Conservation (phyloP, 2,113 vertebrate species). For the Ochotona curzoniae region DNA sequence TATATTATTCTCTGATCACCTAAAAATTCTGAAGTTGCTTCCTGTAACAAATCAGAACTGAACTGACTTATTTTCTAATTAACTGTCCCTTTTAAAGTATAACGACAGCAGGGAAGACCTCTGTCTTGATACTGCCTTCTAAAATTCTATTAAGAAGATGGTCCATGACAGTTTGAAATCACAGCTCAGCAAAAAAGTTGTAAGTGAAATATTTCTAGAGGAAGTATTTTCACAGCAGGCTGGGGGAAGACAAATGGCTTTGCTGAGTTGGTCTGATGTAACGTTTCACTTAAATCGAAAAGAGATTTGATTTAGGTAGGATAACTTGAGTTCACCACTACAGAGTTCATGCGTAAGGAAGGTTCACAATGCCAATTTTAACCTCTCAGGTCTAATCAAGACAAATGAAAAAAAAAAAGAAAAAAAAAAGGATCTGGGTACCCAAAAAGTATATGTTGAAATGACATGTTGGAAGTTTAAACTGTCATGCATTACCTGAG, state of each 20-base stretch:
- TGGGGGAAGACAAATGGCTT: constrained; percentile 40
- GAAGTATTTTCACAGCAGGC: constrained; percentile 39
- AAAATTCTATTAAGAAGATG: constrained; percentile 68
- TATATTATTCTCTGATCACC: background rate
- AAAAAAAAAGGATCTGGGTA: background rate
- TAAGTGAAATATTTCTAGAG: background rate
- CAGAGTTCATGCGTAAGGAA: too few relatives aligned
- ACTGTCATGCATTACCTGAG: constrained; percentile 89
- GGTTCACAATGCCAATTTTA: background rate
- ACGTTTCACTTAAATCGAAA: background rate
- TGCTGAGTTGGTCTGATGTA: background rate
- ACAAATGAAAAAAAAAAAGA: background rate
- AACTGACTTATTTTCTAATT: constrained; percentile 77
- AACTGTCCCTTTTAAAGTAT: constrained; percentile 69
- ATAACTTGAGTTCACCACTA: background rate
- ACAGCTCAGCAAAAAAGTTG: constrained; percentile 48
- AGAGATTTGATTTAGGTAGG: background rate
- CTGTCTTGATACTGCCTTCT: constrained; percentile 42
- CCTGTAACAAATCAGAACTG: constrained; percentile 58
- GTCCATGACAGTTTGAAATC: constrained; percentile 50
- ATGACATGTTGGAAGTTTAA: background rate
- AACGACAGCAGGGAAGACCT: constrained; percentile 41
- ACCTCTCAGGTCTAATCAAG: constrained; percentile 32
- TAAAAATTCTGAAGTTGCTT: constrained; percentile 67
- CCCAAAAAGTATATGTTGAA: background rate